These are phyloP conservation scores for Axea sp. DNA, from an alignment of 2,888 invertebrate genomes.

Conservation along the genomic window DNA sequence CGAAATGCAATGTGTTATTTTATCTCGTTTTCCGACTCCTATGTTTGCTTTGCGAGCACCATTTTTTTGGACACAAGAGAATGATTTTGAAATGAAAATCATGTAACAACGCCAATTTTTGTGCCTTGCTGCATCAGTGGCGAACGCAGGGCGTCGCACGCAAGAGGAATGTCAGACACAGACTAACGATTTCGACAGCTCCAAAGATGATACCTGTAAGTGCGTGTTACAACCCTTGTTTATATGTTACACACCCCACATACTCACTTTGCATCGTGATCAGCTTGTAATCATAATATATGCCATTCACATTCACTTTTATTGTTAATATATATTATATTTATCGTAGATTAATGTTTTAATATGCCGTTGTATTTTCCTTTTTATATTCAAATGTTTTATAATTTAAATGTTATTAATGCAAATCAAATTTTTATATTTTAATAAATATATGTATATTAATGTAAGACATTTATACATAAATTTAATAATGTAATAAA, in stretches of 20 bases:
- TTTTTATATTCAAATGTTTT: neutral
- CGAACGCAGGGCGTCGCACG: constrained; percentile 72
- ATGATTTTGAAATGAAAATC: constrained; percentile 46
- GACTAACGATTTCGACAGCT: constrained; percentile 74
- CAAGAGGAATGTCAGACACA: constrained; percentile 75
- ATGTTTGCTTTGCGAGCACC: constrained; percentile 57
- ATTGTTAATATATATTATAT: constrained; percentile 6
- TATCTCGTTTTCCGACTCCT: constrained; percentile 37
- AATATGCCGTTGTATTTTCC: constrained; percentile 2
- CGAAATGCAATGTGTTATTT: constrained; percentile 43
- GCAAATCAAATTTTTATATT: too few relatives aligned
- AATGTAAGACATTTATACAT: too few relatives aligned
- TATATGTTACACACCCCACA: constrained; percentile 1
- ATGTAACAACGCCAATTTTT: constrained; percentile 71
- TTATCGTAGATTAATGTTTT: constrained; percentile 13
- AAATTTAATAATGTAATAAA: too few relatives aligned
- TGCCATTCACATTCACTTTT: constrained; percentile 5
- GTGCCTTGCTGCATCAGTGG: constrained; percentile 74
- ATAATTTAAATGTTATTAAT: constrained; percentile 9
- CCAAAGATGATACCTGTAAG: constrained; percentile 74
- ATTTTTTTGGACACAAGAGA: constrained; percentile 53
- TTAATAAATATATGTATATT: too few relatives aligned
- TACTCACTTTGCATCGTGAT: constrained; percentile 52
- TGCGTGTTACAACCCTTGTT: constrained; percentile 45
- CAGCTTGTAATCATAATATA: constrained; percentile 35